A percentile compares a stretch with the other conserved stretches of the same genome.
phyloP scores from a whole-genome alignment of 2,797 vertebrate species.

The Ciconia nigra region DNA sequence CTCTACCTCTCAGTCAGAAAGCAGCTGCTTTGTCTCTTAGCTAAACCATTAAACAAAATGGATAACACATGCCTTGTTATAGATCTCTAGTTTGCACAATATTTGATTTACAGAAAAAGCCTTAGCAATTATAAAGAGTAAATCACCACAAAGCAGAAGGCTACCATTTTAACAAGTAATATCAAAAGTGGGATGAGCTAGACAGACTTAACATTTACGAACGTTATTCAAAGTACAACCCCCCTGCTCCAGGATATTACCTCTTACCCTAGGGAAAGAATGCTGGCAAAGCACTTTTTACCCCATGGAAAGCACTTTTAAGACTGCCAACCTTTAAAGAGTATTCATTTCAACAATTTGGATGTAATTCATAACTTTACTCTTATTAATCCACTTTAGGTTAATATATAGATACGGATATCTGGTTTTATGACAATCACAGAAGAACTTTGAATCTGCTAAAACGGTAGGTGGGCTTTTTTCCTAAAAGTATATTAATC shows the following conservation, averaged over 20 bases:
- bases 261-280: conserved; percentile 67
- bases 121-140: neutral
- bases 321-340: conserved; percentile 45
- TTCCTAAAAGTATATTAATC: neutral
- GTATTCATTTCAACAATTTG: conserved; percentile 31
- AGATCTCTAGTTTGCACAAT: conserved; percentile 29
- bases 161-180: neutral
- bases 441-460: conserved; percentile 49
- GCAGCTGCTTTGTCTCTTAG: conserved; percentile 61
- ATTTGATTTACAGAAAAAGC: conserved; percentile 26
- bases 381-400: conserved; percentile 26
- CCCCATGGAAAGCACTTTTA: conserved; percentile 66
- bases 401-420: conserved; percentile 34
- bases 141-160: neutral
- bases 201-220: neutral
- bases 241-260: conserved; percentile 61
- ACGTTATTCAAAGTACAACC: conserved; percentile 31
- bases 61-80: conserved; percentile 59
- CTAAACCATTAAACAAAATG: conserved; percentile 59
- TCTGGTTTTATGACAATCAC: conserved; percentile 38
- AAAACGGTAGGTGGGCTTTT: conserved; percentile 68
- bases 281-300: conserved; percentile 62
- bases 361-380: conserved; percentile 39
- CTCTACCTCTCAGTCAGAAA: conserved; percentile 53
- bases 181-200: conserved; percentile 15